phyloP scores from a whole-genome alignment of 2,797 vertebrate species.

The Argentina silus region DNA sequence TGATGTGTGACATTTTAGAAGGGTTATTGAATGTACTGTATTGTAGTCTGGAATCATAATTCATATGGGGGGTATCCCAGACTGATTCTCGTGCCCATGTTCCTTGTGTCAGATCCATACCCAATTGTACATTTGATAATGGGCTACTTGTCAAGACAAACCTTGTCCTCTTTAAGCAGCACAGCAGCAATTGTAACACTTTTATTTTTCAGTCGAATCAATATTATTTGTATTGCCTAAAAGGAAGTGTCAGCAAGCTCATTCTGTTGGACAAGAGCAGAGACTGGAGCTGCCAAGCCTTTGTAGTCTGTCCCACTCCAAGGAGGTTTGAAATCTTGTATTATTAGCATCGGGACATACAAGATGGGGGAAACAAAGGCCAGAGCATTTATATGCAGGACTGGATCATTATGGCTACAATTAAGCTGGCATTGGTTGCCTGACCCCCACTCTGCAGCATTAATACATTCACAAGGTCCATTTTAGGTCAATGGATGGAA shows the following conservation, averaged over 20 bases:
- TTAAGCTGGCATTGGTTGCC: constrained; percentile 49
- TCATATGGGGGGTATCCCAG: background rate
- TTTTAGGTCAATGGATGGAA: constrained; percentile 50
- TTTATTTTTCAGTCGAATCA: background rate
- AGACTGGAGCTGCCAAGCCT: constrained; percentile 52
- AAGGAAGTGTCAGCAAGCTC: no score
- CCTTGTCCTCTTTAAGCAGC: no score
- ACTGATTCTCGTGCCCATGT: background rate
- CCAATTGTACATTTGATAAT: background rate
- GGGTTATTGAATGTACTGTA: background rate
- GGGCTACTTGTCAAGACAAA: background rate
- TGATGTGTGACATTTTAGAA: background rate
- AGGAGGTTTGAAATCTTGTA: constrained; percentile 58
- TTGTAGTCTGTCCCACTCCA: constrained; percentile 47
- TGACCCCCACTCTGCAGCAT: constrained; percentile 41
- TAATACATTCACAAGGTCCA: constrained; percentile 62
- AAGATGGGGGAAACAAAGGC: constrained; percentile 58
- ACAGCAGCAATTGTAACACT: no score
- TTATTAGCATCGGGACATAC: constrained; percentile 63
- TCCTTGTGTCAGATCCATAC: background rate
- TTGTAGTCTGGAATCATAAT: background rate
- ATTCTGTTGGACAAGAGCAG: constrained; percentile 11
- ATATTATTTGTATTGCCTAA: background rate
- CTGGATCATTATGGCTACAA: constrained; percentile 68
- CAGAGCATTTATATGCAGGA: constrained; percentile 62